Percentiles rank a stretch among this genome's conserved stretches.
Conservation (phyloP, 1,140 invertebrate species). For the Pogonomyrmex californicus region DNA sequence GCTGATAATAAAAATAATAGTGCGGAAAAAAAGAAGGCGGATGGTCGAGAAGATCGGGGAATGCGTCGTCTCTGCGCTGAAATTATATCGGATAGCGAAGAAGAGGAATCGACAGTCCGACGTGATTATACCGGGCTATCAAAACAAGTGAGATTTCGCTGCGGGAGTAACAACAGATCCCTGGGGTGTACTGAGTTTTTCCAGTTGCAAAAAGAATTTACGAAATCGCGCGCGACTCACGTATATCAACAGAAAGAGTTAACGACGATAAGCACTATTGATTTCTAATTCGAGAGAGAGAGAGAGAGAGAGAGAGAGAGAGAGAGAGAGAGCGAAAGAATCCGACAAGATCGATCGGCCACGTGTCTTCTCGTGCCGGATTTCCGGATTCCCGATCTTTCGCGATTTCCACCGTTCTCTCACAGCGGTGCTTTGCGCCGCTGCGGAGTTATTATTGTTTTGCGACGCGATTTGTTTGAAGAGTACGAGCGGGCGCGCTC, state of each 20-base stretch:
- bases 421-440: too few relatives aligned
- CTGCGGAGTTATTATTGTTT: constrained; percentile 24
- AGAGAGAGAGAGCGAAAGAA: neutral
- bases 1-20: constrained; percentile 34
- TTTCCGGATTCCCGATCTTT: neutral
- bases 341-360: constrained; percentile 5
- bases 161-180: neutral
- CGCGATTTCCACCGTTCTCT: neutral
- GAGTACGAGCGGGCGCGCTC: neutral
- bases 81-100: neutral
- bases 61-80: neutral
- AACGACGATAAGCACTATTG: neutral
- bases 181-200: neutral
- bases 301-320: too few relatives aligned
- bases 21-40: neutral
- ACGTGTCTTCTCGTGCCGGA: neutral
- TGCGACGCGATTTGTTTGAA: neutral
- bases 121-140: neutral
- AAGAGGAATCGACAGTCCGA: neutral
- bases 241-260: neutral
- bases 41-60: neutral
- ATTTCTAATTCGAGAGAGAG: neutral
- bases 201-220: neutral
- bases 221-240: neutral
- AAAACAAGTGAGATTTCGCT: constrained; percentile 8